Evolutionary conservation across 2,797 vertebrate species (phyloP), one percentile per base, ranked within the genome.

Genomic region (Fistularia commersonii): DNA sequence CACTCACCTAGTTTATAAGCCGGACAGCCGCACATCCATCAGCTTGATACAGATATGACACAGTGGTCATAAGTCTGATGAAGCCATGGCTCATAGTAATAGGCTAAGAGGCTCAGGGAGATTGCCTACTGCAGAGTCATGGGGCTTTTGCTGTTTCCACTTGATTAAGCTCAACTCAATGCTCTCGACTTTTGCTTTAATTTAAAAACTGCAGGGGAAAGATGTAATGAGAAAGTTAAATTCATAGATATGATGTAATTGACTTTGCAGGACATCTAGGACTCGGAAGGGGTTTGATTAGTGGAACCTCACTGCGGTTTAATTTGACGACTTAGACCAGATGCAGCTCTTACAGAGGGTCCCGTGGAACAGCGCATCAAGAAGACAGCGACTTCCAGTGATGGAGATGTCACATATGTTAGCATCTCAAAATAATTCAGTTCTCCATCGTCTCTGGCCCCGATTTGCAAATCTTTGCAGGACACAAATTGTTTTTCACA

Each of bases 221-320:
- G 85, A 79, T 62, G 61, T 88, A 89, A 90, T 91, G 86, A 87
- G 83, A 87, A 88, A 90, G 87, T 90, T 75, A 90, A 89, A 90
- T 88, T 86, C 78, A 83, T 72, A 81, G 85, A 90, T 89, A 85
- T 80, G 56, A 86, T 89, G 80, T 87, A 88, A 91, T 86, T 90
- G 82, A 87, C 84, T 90, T 86, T 78, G 81, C 75, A 56, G 80
- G 89, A 84, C 84, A 88, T 88, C 85, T 74, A 78, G 69, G 82
- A 88, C 84, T 86, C 73, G 41, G 54, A 80, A 68, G 48, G 61
- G 77, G 73, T 86, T 88, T 90, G 84, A 89, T 89, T 89, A 87
- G 82, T 64, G 57, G 77, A 73, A 85, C 71, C 76, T 87, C 88
- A 88, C 90, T 82, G 78, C 61, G 63, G 74, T 89, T 88, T 89